Conservation (phyloP, 2,113 vertebrate genomes). For the Rhinogobius similis region DNA sequence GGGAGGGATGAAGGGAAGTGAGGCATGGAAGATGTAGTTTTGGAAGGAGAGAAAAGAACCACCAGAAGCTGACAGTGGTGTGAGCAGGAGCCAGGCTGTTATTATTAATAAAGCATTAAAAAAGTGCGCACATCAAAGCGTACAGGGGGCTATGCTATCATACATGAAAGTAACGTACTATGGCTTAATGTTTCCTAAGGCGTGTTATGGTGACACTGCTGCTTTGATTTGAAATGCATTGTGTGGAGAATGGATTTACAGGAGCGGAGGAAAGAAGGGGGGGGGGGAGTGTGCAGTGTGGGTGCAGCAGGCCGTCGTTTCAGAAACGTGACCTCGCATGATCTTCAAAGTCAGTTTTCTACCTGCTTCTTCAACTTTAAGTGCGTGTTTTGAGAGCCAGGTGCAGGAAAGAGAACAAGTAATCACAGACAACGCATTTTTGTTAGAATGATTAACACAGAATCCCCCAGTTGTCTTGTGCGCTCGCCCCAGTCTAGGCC, state of each 20-base stretch:
- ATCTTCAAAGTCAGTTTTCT: slow-evolving; percentile 78
- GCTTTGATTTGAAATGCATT: slow-evolving; percentile 83
- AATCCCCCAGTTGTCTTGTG: slow-evolving; percentile 29
- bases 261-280: slow-evolving; percentile 57
- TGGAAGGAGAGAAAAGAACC: slow-evolving; percentile 53
- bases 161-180: slow-evolving; percentile 82
- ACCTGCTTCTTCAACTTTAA: slow-evolving; percentile 56
- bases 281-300: slow-evolving; percentile 34
- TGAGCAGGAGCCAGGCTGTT: slow-evolving; percentile 70
- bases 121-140: slow-evolving; percentile 81
- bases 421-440: slow-evolving; percentile 15
- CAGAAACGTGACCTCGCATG: slow-evolving; percentile 76
- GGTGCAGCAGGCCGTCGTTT: slow-evolving; percentile 73
- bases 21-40: slow-evolving; percentile 53
- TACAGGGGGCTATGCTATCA: slow-evolving; percentile 75
- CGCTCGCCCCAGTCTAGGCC: slow-evolving; percentile 35
- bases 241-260: slow-evolving; percentile 83
- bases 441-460: slow-evolving; percentile 22
- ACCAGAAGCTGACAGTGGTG: slow-evolving; percentile 60
- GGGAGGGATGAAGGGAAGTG: slow-evolving; percentile 57
- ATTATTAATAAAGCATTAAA: slow-evolving; percentile 82
- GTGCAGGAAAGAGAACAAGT: slow-evolving; percentile 18
- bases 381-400: slow-evolving; percentile 6
- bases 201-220: slow-evolving; percentile 74
- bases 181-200: slow-evolving; percentile 83